Evolutionary conservation across 2,113 vertebrate species (phyloP).

Genomic region (Callopanchax toddi): DNA sequence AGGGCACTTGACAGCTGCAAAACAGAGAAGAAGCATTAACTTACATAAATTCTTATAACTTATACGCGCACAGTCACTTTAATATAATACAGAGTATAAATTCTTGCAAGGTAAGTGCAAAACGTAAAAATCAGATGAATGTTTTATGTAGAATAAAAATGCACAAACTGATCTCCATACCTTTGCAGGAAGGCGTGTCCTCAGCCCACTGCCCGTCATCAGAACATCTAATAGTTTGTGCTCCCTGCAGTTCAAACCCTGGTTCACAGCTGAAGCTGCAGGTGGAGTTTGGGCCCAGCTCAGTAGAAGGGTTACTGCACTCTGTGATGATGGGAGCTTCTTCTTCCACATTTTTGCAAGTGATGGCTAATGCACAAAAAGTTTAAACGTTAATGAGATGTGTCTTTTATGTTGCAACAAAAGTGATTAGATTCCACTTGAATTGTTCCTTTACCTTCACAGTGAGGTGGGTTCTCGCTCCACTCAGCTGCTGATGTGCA

Average conservation of each 20-base stretch:
- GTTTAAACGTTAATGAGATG: not conserved
- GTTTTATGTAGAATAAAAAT: not conserved
- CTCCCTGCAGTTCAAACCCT: constrained; percentile 63
- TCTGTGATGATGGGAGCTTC: constrained; percentile 19
- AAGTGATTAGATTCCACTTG: not conserved
- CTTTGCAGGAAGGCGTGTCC: constrained; percentile 59
- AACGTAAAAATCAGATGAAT: not conserved
- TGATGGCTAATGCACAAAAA: constrained; percentile 50
- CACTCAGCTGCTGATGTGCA: constrained; percentile 77
- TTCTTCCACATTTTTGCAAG: constrained; percentile 47
- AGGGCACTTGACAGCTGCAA: constrained; percentile 68
- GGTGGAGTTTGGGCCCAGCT: constrained; percentile 31
- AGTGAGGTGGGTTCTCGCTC: constrained; percentile 74
- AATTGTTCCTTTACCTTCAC: constrained; percentile 74
- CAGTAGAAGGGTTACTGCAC: constrained; percentile 43
- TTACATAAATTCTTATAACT: too few species aligned
- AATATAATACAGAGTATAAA: not conserved
- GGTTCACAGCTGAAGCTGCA: constrained; percentile 65
- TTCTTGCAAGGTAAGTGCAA: too few species aligned
- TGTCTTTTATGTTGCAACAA: not conserved
- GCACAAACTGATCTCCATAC: constrained; percentile 7
- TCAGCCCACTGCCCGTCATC: constrained; percentile 51
- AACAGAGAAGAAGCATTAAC: not conserved
- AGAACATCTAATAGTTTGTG: constrained; percentile 33
- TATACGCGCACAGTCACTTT: not conserved